Base-by-base conservation (phyloP, 1,140 invertebrate genomes). In the Oncopeltus fasciatus region DNA sequence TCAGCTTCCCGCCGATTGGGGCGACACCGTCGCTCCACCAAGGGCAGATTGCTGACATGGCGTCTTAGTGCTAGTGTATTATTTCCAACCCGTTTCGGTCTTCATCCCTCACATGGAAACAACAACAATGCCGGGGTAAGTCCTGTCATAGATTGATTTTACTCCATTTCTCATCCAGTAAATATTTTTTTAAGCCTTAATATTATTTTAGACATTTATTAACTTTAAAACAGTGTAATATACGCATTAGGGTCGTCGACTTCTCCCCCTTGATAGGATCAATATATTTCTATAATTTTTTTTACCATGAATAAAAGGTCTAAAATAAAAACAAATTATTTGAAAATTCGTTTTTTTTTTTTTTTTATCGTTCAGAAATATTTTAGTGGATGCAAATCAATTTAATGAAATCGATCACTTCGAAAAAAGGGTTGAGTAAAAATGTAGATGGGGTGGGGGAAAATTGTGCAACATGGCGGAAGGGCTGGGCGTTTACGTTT, bases 391-490 rank as follows among this genome's bases (percentile, higher is more conserved):
- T 24, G 14, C 21, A 28, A 47, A 47, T 43, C 43, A 60, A 60
- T 60, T 20, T 24, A 31, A 57, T 27, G 33, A 60, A 62, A 60
- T 61, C 49, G 62, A 62, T 64, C 59, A 38, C 44, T 57, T 51
- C 47, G 43, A 62, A 51, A 57, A 66, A 67, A 67, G 63, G 66
- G 63, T 67, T 65, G 62, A 63, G 59, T 67, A 63, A 67, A 67
- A 59, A 58, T 62, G 38, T 60, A 46, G 38, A 44, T 58, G 61
- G 62, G 66, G 49, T 44, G 66, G 66, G 66, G 66, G 56, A 33
- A 65, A 67, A 64, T 61, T 67, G 61, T 64, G 63, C 63, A 67
- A 67, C 66, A 67, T 67, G 66, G 66, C 66, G 66, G 66, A 67
- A 65, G 63, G 63, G 66, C 65, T 61, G 63, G 63, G 63, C 63